Evolutionary conservation across 2,797 vertebrate genomes (phyloP).

Genomic region (Phoeniculus purpureus): DNA sequence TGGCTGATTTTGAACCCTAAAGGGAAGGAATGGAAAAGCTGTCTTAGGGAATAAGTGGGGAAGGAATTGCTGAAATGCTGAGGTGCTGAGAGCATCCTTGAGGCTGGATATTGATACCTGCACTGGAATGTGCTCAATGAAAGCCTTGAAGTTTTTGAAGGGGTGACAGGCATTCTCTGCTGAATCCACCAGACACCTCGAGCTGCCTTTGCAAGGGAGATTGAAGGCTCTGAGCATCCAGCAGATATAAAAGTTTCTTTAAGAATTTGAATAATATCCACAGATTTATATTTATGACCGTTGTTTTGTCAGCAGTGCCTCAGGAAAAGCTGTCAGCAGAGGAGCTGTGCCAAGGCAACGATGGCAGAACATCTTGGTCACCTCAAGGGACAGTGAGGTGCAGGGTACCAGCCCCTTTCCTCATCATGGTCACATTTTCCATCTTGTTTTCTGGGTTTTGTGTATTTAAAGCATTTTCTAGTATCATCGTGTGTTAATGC

Average conservation of each 20-base stretch:
- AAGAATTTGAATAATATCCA: background rate
- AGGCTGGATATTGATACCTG: background rate
- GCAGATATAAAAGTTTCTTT: background rate
- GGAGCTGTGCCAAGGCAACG: background rate
- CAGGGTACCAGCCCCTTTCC: background rate
- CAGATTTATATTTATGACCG: fast-evolving
- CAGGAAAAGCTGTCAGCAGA: background rate
- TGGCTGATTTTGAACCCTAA: background rate
- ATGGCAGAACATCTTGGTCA: background rate
- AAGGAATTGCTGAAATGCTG: background rate
- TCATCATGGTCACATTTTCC: background rate
- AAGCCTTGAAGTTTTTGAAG: background rate
- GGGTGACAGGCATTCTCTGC: background rate
- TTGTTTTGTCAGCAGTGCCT: background rate
- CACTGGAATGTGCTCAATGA: background rate
- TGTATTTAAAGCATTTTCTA: background rate
- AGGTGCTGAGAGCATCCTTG: background rate
- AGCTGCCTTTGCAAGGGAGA: background rate
- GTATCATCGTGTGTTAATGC: background rate
- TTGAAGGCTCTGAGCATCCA: background rate
- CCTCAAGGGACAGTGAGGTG: background rate
- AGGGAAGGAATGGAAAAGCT: background rate
- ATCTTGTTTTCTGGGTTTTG: background rate
- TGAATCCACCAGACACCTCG: fast-evolving
- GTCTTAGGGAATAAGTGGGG: background rate